Evolutionary conservation across 2,797 vertebrate genomes (phyloP).

Genomic region (Centropyge bicolor): DNA sequence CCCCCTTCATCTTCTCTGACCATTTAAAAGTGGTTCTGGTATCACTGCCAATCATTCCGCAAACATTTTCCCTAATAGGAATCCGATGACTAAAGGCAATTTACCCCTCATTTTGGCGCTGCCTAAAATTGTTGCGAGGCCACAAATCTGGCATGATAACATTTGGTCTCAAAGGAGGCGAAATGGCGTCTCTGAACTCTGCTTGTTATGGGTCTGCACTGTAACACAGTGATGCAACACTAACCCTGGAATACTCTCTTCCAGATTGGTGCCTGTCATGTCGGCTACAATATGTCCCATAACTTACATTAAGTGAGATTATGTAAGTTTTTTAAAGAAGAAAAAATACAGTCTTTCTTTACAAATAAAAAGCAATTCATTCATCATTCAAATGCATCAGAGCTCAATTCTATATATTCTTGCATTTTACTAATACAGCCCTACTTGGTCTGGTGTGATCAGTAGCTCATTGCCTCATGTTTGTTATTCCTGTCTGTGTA

Average conservation of each 20-base stretch:
- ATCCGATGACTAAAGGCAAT: constrained; percentile 75
- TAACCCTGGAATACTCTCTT: constrained; percentile 5
- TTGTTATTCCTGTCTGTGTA: neutral
- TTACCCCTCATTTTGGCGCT: constrained; percentile 66
- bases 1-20: constrained; percentile 71
- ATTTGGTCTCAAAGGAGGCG: constrained; percentile 45
- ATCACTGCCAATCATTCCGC: constrained; percentile 69
- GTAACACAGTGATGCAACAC: constrained; percentile 50
- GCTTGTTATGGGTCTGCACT: constrained; percentile 34
- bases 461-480: neutral
- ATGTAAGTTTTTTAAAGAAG: neutral
- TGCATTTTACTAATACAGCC: neutral
- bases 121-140: constrained; percentile 63
- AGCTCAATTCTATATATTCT: neutral
- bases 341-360: neutral
- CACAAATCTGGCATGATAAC: constrained; percentile 61
- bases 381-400: neutral
- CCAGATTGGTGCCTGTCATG: neutral
- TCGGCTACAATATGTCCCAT: neutral
- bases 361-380: neutral
- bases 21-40: constrained; percentile 76
- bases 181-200: constrained; percentile 46
- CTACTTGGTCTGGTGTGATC: neutral
- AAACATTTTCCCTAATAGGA: constrained; percentile 76
- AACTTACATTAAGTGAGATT: neutral